phyloP scores from a whole-genome alignment of 2,888 invertebrate species.

The Athrips mouffetella region DNA sequence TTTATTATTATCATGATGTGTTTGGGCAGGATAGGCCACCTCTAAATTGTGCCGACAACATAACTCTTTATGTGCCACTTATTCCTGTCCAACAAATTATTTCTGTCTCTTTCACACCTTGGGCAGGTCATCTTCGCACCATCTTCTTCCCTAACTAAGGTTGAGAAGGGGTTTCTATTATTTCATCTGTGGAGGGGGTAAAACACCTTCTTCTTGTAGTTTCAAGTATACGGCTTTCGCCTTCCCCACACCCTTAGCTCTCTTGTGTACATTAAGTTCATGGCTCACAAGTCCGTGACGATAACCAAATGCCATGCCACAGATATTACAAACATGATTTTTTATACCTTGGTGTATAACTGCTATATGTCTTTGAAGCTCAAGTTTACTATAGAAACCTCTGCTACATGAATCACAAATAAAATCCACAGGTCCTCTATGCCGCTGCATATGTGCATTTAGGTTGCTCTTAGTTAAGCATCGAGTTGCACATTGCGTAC shows the following conservation, averaged over 20 bases:
- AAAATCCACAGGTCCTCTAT: slow-evolving; percentile 24
- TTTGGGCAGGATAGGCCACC: too few species aligned
- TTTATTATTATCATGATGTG: too few species aligned
- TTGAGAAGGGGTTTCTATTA: too few species aligned
- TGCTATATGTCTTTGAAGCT: slow-evolving; percentile 3
- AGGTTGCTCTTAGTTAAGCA: slow-evolving; percentile 46
- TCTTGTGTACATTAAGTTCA: slow-evolving; percentile 52
- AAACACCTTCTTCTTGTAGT: slow-evolving; percentile 3
- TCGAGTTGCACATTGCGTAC: slow-evolving; percentile 17
- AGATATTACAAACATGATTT: slow-evolving; percentile 50
- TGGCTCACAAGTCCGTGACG: slow-evolving; percentile 60
- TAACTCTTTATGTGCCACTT: too few species aligned
- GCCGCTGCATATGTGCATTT: slow-evolving; percentile 32
- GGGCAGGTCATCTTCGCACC: too few species aligned
- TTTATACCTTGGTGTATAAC: slow-evolving; percentile 18
- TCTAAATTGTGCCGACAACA: too few species aligned
- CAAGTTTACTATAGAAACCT: slow-evolving; percentile 24
- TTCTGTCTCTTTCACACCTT: too few species aligned
- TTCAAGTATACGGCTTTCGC: slow-evolving; percentile 17
- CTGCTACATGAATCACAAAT: slow-evolving; percentile 31
- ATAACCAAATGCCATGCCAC: slow-evolving; percentile 58
- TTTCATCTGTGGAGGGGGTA: too few species aligned
- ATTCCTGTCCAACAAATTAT: too few species aligned
- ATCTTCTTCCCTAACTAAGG: too few species aligned
- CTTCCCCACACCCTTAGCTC: slow-evolving; percentile 34